Base-by-base conservation (phyloP, 2,113 vertebrate genomes). In the Oncorhynchus masou region DNA sequence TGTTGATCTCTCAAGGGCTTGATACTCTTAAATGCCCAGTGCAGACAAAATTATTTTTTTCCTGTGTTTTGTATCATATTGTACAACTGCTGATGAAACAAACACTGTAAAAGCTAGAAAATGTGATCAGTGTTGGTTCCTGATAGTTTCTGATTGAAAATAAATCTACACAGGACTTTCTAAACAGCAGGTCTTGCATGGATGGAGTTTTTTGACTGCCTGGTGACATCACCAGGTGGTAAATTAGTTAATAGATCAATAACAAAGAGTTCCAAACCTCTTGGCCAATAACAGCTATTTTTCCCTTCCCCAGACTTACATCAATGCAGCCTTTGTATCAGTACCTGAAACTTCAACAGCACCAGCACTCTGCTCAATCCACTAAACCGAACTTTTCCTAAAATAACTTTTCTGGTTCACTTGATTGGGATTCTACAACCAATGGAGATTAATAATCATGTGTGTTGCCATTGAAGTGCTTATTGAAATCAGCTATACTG, bases 401-500 rank as follows among this genome's bases (percentile, higher is more conserved):
- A 62, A 62, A 8, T 62, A 8, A 20, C 19, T n/a, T 62, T 7
- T 62, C 7, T 22, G n/a, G 59, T n/a, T 62, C 59, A 5, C n/a
- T 62, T 16, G n/a, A 62, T 62, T 62, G 59, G n/a, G 59, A 22
- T 62, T 62, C n/a, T 3, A n/a, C 0, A 2, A n/a, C n/a, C 59
- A 62, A 62, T 62, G 3, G 15, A 34, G 20, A 7, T 39, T 45
- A n/a, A 68, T 39, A 20, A 22, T 27, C 7, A 2, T 8, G 5
- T 31, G 27, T 67, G 25, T 67, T 64, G 8, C 29, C 29, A 19
- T 29, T 31, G 67, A 68, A 78, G 65, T 73, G 75, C 74, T 73
- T 13, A 39, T 54, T 68, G 45, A 82, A 70, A 69, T 77, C 81
- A 70, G 73, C 83, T 84, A 74, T 65, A 77, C 76, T 76, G 45